Evolutionary conservation across 1,140 invertebrate species (phyloP), one percentile per base, ranked within the genome.

Genomic region (Drosophila lacteicornis): DNA sequence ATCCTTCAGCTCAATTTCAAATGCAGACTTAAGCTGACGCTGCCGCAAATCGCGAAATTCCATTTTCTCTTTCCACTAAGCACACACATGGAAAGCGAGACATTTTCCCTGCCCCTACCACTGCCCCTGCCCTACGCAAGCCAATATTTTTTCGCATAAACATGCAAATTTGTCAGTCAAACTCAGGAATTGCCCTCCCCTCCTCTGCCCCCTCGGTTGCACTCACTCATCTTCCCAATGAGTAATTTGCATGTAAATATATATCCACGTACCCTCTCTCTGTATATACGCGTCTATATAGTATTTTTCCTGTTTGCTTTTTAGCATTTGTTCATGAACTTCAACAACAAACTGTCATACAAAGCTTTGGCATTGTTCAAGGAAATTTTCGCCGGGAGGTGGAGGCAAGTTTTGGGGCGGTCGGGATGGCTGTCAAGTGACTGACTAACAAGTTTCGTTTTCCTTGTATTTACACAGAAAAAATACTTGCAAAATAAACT

Each of bases 191-290:
- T 30, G 38, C 38, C 12, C 22, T 15, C 36, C 17, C 30, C 59
- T 12, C 17, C 3, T 11, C 27, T 30, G 5, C 27, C 5, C 33
- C 33, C 33, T 36, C 33, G 33, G 36, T 50, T 86, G 83, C 83
- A 86, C 75, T 86, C 66, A 63, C 75, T 86, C 66, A 63, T 78
- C 71, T 46, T 45, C 56, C 46, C 79, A 77, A 87, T 86, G 83
- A 87, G 71, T 81, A 88, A 88, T 88, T 88, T 88, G 68, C 84
- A 88, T 88, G 80, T 78, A 88, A 88, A 88, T 87, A 79, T 75
- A 73, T 60, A 47, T 60, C 8, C 30, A 33, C 30, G 7, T 8
- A 33, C 30, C 30, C 33, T 2, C 33, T 38, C 36, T 38, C 12
- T 38, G n/a, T 56, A 25, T 36, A 27, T 11, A 65, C 13, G 1